Percentiles rank a stretch among this genome's conserved stretches.
phyloP scores from a whole-genome alignment of 1,140 invertebrate genomes.

The Whitmania pigra region DNA sequence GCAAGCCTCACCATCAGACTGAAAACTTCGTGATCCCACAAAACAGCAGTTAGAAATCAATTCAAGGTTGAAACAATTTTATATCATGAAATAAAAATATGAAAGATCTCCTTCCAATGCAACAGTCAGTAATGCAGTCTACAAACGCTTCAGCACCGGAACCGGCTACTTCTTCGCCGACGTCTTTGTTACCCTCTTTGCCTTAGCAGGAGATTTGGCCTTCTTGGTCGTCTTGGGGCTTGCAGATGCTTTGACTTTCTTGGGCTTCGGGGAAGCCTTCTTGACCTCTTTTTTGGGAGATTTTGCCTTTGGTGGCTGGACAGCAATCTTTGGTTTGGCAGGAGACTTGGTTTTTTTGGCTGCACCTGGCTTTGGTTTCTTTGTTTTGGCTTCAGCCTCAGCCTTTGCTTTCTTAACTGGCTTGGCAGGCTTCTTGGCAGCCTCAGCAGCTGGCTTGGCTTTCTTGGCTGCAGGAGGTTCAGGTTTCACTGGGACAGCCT shows the following conservation, averaged over 20 bases:
- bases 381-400: slow-evolving; percentile 26
- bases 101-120: too few species aligned
- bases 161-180: slow-evolving; percentile 26
- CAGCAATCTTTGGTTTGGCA: slow-evolving; percentile 27
- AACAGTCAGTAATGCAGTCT: too few species aligned
- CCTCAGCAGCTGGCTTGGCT: slow-evolving; percentile 26
- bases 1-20: too few species aligned
- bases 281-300: slow-evolving; percentile 26
- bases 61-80: too few species aligned
- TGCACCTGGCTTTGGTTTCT: slow-evolving; percentile 26
- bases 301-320: slow-evolving; percentile 28
- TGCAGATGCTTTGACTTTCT: slow-evolving; percentile 1
- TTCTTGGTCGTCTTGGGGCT: not conserved
- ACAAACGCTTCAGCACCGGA: too few species aligned
- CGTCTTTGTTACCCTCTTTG: slow-evolving; percentile 31
- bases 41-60: too few species aligned
- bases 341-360: slow-evolving; percentile 26
- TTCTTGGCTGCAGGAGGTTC: slow-evolving; percentile 27
- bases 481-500: slow-evolving; percentile 26
- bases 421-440: slow-evolving; percentile 26
- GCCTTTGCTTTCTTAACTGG: slow-evolving; percentile 24
- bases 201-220: slow-evolving; percentile 23
- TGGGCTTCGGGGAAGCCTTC: slow-evolving; percentile 7
- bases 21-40: too few species aligned
- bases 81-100: too few species aligned